Evolutionary conservation across 1,140 invertebrate genomes (phyloP).

Genomic region (Hetaerina americana): DNA sequence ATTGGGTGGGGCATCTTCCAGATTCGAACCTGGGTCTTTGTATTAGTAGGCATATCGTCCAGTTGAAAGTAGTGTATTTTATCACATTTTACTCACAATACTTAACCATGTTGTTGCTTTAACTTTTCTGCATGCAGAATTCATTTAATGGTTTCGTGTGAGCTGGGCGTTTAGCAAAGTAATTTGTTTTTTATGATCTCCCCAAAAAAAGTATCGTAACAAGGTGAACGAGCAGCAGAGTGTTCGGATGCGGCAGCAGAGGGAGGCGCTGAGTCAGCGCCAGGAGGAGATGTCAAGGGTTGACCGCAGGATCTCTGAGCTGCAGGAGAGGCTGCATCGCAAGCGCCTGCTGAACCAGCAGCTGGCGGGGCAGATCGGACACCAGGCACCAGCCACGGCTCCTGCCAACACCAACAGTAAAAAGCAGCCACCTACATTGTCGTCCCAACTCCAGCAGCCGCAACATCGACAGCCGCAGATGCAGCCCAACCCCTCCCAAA

Average conservation of each 20-base stretch:
- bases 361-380: slow-evolving; percentile 54
- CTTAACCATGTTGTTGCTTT: too few species aligned
- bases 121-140: too few species aligned
- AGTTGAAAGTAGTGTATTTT: too few species aligned
- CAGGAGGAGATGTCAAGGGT: slow-evolving; percentile 84
- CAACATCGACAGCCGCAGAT: slow-evolving; percentile 64
- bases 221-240: slow-evolving; percentile 92
- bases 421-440: too few species aligned
- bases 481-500: not conserved
- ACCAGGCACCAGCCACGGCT: slow-evolving; percentile 20
- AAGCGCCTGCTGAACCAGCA: slow-evolving; percentile 78
- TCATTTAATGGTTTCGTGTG: too few species aligned
- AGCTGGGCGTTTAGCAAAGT: too few species aligned
- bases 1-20: too few species aligned
- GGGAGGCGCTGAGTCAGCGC: slow-evolving; percentile 67
- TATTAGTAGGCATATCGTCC: too few species aligned
- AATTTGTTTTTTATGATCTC: too few species aligned
- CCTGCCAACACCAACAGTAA: slow-evolving; percentile 17
- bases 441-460: slow-evolving; percentile 29
- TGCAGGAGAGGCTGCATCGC: slow-evolving; percentile 77
- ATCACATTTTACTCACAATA: too few species aligned
- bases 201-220: slow-evolving; percentile 81
- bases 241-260: slow-evolving; percentile 68
- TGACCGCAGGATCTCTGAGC: slow-evolving; percentile 82
- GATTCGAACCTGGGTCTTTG: too few species aligned